Conservation (phyloP, 37 sponge, comb jelly and placozoan genomes). For the Spongilla lacustris region DNA sequence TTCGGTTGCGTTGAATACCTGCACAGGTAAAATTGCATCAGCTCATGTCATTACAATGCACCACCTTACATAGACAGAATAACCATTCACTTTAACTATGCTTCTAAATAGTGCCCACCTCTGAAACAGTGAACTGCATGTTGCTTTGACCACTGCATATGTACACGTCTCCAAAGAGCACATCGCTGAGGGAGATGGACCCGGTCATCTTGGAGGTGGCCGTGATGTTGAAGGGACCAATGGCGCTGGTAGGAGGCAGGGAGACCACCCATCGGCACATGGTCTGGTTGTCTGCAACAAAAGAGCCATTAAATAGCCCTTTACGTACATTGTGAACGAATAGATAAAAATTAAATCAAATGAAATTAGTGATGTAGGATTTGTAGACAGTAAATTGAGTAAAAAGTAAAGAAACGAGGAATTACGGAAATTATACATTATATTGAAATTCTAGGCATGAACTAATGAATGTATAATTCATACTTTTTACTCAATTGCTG, state of each 20-base stretch:
- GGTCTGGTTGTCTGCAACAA: not conserved
- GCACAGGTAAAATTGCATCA: constrained; percentile 4
- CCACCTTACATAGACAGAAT: too few species aligned
- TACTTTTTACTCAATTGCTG: too few species aligned
- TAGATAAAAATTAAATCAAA: too few species aligned
- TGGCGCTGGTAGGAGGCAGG: constrained; percentile 37
- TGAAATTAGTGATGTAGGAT: too few species aligned
- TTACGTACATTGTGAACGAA: too few species aligned
- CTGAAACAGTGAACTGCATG: constrained; percentile 59
- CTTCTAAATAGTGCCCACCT: constrained; percentile 4
- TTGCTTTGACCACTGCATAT: constrained; percentile 86
- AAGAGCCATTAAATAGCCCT: not conserved
- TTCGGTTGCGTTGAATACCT: constrained; percentile 72
- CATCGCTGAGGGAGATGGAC: constrained; percentile 39
- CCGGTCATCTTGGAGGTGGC: constrained; percentile 31
- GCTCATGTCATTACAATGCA: constrained; percentile 6
- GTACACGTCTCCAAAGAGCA: constrained; percentile 80
- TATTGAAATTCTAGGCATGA: too few species aligned
- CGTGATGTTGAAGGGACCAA: constrained; percentile 24
- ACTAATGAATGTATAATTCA: too few species aligned
- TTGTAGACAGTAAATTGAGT: too few species aligned
- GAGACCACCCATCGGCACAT: constrained; percentile 32
- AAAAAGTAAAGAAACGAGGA: not conserved
- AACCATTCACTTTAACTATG: too few species aligned
- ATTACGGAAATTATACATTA: too few species aligned